Conservation (phyloP, 2,113 vertebrate species). For the Acrocephalus kingi region DNA sequence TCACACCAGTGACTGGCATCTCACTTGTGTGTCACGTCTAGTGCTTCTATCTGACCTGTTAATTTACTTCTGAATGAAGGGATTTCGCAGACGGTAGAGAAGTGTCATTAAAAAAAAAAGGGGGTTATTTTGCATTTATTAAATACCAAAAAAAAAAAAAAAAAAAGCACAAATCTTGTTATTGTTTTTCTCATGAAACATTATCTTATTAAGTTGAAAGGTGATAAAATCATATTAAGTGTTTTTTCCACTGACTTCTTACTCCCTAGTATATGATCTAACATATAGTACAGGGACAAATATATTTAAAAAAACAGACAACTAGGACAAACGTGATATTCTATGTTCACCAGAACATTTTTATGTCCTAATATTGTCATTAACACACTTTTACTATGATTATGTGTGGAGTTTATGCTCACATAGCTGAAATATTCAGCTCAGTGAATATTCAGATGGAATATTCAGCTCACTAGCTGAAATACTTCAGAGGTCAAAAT, state of each 20-base stretch:
- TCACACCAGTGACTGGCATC: background rate
- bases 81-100: background rate
- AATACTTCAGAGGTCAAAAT: background rate
- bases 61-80: constrained; percentile 34
- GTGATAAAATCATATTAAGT: background rate
- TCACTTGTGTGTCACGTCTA: background rate
- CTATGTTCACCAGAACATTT: background rate
- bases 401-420: background rate
- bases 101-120: background rate
- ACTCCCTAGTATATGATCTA: background rate
- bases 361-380: background rate
- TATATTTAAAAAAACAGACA: background rate
- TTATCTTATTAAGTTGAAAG: background rate
- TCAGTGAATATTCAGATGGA: background rate
- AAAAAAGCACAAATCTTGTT: background rate
- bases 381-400: background rate
- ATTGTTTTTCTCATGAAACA: background rate
- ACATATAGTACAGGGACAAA: background rate
- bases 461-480: background rate
- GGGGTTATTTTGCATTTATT: background rate
- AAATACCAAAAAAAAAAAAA: background rate
- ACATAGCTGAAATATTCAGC: background rate
- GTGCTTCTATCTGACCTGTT: constrained; percentile 31
- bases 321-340: background rate
- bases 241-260: background rate